These are phyloP conservation scores for Parotocinclus haroldoi DNA, from an alignment of 2,797 vertebrate genomes.

Conservation along the genomic window DNA sequence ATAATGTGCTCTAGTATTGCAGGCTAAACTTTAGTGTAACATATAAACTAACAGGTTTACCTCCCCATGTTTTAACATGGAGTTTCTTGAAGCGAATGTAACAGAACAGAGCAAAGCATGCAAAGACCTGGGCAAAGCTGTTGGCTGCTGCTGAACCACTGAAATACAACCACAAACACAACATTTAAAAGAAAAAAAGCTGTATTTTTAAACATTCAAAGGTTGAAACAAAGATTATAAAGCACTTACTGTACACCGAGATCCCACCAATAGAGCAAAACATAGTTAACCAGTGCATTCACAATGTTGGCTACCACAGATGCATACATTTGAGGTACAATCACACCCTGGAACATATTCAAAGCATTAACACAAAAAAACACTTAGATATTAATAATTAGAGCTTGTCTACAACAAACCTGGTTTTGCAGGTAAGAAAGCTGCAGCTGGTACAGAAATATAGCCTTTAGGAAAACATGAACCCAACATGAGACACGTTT, in stretches of 20 bases:
- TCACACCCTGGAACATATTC: conserved; percentile 74
- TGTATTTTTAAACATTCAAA: background rate
- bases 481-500: background rate
- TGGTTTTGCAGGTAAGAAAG: conserved; percentile 85
- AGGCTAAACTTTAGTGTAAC: background rate
- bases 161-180: conserved; percentile 21
- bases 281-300: conserved; percentile 79
- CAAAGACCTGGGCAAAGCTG: conserved; percentile 72
- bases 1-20: no score
- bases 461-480: conserved; percentile 64
- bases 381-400: no score
- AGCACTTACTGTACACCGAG: conserved; percentile 82
- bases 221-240: background rate
- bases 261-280: conserved; percentile 77
- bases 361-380: background rate
- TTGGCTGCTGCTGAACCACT: conserved; percentile 90
- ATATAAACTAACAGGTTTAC: conserved; percentile 58
- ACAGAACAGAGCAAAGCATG: conserved; percentile 72
- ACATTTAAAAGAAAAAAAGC: background rate
- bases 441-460: conserved; percentile 81
- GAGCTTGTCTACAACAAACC: conserved; percentile 59
- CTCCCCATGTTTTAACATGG: conserved; percentile 84
- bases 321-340: conserved; percentile 80
- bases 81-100: conserved; percentile 82
- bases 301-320: conserved; percentile 78